phyloP scores from a whole-genome alignment of 2,888 invertebrate species.

The Plebejus melissa region DNA sequence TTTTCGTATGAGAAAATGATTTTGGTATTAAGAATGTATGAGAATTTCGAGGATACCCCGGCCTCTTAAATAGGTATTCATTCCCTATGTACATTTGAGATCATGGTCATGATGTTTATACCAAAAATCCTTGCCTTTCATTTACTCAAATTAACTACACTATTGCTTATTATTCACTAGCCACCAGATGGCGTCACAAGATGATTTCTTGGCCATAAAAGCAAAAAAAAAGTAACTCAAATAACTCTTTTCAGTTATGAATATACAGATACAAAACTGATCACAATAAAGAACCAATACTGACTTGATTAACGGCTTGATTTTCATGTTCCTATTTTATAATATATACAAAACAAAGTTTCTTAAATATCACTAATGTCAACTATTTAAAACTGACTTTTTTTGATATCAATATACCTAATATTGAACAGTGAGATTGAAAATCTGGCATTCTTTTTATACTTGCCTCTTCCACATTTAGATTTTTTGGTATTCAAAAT shows the following conservation, averaged over 20 bases:
- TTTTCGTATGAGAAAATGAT: no score
- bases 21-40: no score
- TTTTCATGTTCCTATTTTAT: slow-evolving; percentile 22
- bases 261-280: slow-evolving; percentile 1
- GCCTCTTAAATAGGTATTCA: not conserved
- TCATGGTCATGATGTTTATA: not conserved
- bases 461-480: not conserved
- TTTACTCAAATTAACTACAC: not conserved
- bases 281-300: slow-evolving; percentile 25
- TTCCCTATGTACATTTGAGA: not conserved
- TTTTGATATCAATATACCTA: not conserved
- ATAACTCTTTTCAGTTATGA: not conserved
- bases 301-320: slow-evolving; percentile 24
- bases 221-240: not conserved
- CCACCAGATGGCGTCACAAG: not conserved
- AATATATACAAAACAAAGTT: slow-evolving; percentile 22
- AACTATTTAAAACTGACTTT: not conserved
- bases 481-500: not conserved
- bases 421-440: not conserved
- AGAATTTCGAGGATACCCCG: no score
- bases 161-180: not conserved
- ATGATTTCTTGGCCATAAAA: not conserved
- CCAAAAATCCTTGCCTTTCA: not conserved
- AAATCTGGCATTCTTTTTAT: not conserved
- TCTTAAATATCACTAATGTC: not conserved